These are phyloP conservation scores for Dromiciops gliroides DNA, from an alignment of 2,113 vertebrate species.

Conservation along the genomic window DNA sequence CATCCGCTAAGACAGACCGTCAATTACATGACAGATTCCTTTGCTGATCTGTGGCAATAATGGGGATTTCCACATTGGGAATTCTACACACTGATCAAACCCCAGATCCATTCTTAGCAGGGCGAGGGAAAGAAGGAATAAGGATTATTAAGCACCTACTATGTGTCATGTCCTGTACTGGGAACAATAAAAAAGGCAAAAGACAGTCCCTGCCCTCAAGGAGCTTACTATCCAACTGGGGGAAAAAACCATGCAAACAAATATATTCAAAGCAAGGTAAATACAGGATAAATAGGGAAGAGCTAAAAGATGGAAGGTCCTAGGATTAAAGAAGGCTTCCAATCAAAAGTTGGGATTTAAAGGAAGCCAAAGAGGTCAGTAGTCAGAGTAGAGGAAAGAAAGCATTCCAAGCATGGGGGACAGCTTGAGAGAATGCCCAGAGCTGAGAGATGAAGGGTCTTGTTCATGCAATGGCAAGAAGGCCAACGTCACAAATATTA, in stretches of 20 bases:
- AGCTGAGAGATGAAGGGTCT: neutral
- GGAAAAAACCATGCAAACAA: constrained; percentile 37
- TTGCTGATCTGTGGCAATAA: neutral
- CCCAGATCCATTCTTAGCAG: neutral
- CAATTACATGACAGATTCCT: neutral
- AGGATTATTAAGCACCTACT: neutral
- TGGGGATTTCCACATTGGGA: neutral
- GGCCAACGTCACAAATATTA: neutral
- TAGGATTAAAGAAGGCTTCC: neutral
- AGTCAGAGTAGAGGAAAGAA: neutral
- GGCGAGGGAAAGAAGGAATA: neutral
- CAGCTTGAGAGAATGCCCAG: neutral
- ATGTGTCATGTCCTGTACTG: neutral
- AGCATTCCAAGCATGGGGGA: neutral
- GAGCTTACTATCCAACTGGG: constrained; percentile 28
- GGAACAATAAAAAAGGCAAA: neutral
- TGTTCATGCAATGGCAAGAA: neutral
- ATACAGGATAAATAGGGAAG: constrained; percentile 24
- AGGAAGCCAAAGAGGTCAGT: neutral
- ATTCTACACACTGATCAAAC: neutral
- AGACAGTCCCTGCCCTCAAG: neutral
- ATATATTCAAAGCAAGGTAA: constrained; percentile 27
- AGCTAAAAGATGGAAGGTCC: neutral
- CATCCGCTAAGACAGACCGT: neutral
- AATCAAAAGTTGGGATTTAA: neutral